These are phyloP conservation scores for Planococcus citri DNA, from an alignment of 1,140 invertebrate species.

Conservation along the genomic window DNA sequence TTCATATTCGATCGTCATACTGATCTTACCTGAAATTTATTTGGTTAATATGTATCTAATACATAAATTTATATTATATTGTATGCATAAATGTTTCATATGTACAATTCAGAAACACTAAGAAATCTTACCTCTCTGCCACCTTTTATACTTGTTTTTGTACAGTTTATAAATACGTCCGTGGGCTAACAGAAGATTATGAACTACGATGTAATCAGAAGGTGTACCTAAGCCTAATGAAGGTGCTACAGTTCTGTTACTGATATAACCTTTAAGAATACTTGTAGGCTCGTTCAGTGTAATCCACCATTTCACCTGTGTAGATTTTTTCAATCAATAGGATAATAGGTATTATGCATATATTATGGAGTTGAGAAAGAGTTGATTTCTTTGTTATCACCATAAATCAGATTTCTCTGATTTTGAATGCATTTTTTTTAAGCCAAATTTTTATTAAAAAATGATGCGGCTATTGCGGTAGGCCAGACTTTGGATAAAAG, in stretches of 20 bases:
- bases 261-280: slow-evolving; percentile 46
- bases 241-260: slow-evolving; percentile 29
- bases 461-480: too few species aligned
- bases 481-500: too few species aligned
- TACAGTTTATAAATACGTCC: slow-evolving; percentile 49
- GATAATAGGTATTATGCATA: too few species aligned
- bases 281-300: slow-evolving; percentile 58
- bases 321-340: not conserved
- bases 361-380: too few species aligned
- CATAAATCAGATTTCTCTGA: too few species aligned
- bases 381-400: too few species aligned
- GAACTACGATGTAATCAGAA: slow-evolving; percentile 42
- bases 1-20: slow-evolving; percentile 38
- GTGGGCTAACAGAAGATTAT: slow-evolving; percentile 47
- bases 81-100: not conserved
- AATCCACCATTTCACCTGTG: slow-evolving; percentile 41
- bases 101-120: not conserved
- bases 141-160: slow-evolving; percentile 41
- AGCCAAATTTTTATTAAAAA: too few species aligned
- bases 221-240: slow-evolving; percentile 32
- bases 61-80: too few species aligned
- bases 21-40: slow-evolving; percentile 37
- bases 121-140: slow-evolving; percentile 36
- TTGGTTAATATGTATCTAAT: too few species aligned
- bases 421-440: too few species aligned